Base-by-base conservation (phyloP, 2,113 vertebrate genomes). In the Nerophis lumbriciformis region DNA sequence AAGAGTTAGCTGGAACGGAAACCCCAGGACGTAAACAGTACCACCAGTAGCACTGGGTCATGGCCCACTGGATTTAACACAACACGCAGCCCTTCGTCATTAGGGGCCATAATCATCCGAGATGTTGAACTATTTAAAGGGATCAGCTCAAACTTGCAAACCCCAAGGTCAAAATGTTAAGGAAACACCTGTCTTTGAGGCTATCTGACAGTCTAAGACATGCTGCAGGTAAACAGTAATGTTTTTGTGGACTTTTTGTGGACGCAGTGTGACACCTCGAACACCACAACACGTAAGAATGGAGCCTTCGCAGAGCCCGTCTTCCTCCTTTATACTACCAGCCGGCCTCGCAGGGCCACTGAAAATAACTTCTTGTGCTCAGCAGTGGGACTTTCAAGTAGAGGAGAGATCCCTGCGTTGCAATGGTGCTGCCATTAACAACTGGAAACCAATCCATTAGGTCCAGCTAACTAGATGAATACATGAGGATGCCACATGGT, bases 331-430 rank as follows among this genome's bases (percentile, higher is more conserved):
- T 69, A 75, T 73, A 66, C 73, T 75, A 82, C 76, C 85, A 84
- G 81, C 85, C 87, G 81, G 87, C 86, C 88, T 90, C 85, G 68
- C 73, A 86, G 88, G 81, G 79, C 72, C 72, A 81, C 87, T 84
- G 80, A 88, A 89, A 90, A 90, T 89, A 91, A 87, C 89, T 87
- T 78, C 81, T 88, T 82, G 84, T 79, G 79, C 83, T 89, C 83
- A 83, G 81, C 85, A 67, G 81, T 75, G 84, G 83, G 88, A 89
- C 83, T 80, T 80, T 85, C 72, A 83, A 71, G 76, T 75, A 78
- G 81, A 84, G 66, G 70, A 81, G 82, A 73, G 79, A 79, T 72
- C 55, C 55, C 60, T 21, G 72, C 58, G 70, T 79, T 53, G 54
- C 77, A 73, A 69, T 72, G 63, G 54, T 68, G 48, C 62, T 5